Evolutionary conservation across 2,888 invertebrate species (phyloP), one percentile per base, ranked within the genome.

Genomic region (Choreutis nemorana): DNA sequence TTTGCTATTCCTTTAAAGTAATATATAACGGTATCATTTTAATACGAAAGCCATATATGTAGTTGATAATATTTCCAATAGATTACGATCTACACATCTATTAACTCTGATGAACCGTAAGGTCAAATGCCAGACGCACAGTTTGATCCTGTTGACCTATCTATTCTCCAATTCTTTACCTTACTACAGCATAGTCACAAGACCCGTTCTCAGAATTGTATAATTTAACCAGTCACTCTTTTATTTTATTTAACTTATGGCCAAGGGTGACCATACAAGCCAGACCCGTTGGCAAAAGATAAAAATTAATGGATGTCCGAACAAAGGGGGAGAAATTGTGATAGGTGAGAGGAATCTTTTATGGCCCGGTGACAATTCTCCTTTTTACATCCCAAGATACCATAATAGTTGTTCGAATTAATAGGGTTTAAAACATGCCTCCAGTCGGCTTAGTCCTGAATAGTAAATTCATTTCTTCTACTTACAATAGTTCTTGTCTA

Each of bases 341-440:
- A 77, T 77, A 73, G 77, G 77, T 66, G 75, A 70, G 73, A 72
- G 70, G 63, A 65, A 70, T 72, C 71, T 77, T 65, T 53, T 61
- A 55, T 56, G 54, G 54, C 52, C n/a, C 61, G 51, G 54, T 48
- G 61, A 59, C 61, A 50, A 60, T 63, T 56, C 61, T 57, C 55
- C 59, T 58, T 63, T 26, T 63, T 68, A 55, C 58, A 55, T 61
- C 55, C 47, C 42, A 45, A 56, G 48, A 58, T 52, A 53, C 52
- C 56, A 53, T 56, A 51, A 60, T 64, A 57, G 60, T 60, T 58
- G 50, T 55, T n/a, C n/a, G 60, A 62, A 65, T 57, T 59, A 55
- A 59, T 55, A 60, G 73, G 73, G 73, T 66, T 63, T 59, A 48
- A 38, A 39, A 38, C 42, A 54, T 48, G 44, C 47, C 46, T 41